These are phyloP conservation scores for Alviniconcha strummeri DNA, from an alignment of 2,888 invertebrate species.

Conservation along the genomic window DNA sequence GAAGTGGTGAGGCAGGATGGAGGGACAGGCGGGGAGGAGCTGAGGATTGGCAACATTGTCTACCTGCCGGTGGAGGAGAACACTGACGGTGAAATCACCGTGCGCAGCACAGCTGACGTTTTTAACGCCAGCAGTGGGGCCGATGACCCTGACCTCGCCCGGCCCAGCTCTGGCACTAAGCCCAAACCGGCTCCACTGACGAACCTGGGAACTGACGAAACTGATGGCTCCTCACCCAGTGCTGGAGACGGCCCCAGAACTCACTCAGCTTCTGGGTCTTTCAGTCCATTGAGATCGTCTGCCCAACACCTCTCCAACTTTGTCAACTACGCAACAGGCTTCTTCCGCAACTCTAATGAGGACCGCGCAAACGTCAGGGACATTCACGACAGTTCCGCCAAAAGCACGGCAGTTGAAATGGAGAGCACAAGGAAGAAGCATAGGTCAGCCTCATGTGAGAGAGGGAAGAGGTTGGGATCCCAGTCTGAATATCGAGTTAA, in stretches of 20 bases:
- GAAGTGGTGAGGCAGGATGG: background rate
- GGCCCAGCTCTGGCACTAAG: background rate
- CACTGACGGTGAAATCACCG: constrained; percentile 6
- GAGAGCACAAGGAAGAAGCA: background rate
- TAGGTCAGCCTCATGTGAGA: background rate
- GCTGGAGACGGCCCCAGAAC: constrained; percentile 3
- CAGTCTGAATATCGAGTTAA: constrained; percentile 54
- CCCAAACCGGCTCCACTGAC: constrained; percentile 1
- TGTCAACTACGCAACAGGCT: constrained; percentile 96
- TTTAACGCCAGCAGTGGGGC: background rate
- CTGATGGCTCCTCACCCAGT: background rate
- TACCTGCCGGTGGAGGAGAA: constrained; percentile 53
- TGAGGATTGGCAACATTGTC: constrained; percentile 52
- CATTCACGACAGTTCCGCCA: constrained; percentile 43
- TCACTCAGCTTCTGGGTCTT: constrained; percentile 43
- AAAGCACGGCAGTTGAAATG: constrained; percentile 17
- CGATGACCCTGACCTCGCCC: background rate
- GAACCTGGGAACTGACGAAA: background rate
- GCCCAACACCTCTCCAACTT: constrained; percentile 76
- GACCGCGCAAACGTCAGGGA: constrained; percentile 49
- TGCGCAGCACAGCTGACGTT: background rate
- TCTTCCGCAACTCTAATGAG: constrained; percentile 78
- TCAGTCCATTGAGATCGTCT: constrained; percentile 57
- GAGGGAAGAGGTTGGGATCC: background rate
- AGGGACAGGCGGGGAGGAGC: constrained; percentile 30